Evolutionary conservation across 2,888 invertebrate genomes (phyloP).

Genomic region (Cecidostiba fungosa): DNA sequence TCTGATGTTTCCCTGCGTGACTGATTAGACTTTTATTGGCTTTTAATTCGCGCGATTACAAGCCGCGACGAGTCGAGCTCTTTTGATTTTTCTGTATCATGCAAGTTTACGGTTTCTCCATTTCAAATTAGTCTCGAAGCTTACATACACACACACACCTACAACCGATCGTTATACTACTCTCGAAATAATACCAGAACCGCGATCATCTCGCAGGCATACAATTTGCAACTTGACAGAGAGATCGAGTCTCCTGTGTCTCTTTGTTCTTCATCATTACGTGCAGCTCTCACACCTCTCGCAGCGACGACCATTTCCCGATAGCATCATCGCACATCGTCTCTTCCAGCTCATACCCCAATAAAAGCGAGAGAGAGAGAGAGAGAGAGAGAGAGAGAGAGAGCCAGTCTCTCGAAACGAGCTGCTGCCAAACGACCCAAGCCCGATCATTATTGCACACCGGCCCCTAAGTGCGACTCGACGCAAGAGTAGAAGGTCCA

Average conservation of each 20-base stretch:
- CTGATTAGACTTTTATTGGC: constrained; percentile 61
- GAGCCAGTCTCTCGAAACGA: not conserved
- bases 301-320: constrained; percentile 72
- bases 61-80: not conserved
- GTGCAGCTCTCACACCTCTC: not conserved
- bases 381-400: no score
- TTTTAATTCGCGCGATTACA: constrained; percentile 48
- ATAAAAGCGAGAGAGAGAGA: constrained; percentile 57
- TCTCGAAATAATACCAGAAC: not conserved
- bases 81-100: not conserved
- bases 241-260: not conserved
- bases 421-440: not conserved
- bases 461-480: constrained; percentile 44
- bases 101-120: no score
- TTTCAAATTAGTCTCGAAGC: not conserved
- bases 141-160: constrained; percentile 18
- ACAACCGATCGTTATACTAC: constrained; percentile 22
- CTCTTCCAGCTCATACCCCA: constrained; percentile 66
- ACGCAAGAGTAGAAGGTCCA: constrained; percentile 35
- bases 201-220: not conserved
- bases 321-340: constrained; percentile 64
- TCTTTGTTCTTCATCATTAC: constrained; percentile 5
- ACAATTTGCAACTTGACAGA: no score
- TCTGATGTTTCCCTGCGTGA: constrained; percentile 59
- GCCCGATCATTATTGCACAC: constrained; percentile 53